Evolutionary conservation across 1,140 invertebrate species (phyloP).

Genomic region (Drosophila parabipectinata): DNA sequence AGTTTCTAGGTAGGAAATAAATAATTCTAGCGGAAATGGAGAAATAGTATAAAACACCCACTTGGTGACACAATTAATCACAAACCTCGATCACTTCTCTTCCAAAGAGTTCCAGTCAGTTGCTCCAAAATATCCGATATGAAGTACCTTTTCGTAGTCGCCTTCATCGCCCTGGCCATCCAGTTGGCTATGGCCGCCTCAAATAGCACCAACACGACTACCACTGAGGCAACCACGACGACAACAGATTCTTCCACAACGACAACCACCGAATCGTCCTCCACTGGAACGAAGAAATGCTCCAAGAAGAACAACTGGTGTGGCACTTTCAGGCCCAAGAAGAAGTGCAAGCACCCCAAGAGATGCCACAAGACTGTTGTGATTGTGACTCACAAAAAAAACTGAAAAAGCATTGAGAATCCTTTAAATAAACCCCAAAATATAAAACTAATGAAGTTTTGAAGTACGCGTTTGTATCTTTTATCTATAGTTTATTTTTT

Average conservation of each 20-base stretch:
- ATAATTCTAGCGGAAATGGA: background rate
- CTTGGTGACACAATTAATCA: background rate
- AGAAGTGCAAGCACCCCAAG: constrained; percentile 11
- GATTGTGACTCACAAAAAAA: background rate
- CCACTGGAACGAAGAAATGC: constrained; percentile 7
- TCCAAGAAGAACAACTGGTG: constrained; percentile 11
- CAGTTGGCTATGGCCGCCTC: background rate
- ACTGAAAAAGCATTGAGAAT: background rate
- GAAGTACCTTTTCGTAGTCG: constrained; percentile 12
- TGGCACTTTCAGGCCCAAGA: background rate
- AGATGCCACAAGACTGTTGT: constrained; percentile 7
- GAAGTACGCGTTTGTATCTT: background rate
- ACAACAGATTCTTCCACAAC: background rate
- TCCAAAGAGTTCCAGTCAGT: background rate
- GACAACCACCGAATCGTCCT: constrained; percentile 6
- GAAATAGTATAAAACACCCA: background rate
- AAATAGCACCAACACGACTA: background rate
- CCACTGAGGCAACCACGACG: background rate
- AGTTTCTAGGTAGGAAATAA: background rate
- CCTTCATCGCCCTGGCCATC: constrained; percentile 13
- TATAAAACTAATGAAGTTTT: background rate
- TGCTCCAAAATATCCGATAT: background rate
- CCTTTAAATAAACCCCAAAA: background rate
- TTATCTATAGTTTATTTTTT: too few species aligned
- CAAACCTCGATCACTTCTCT: constrained; percentile 2